These are phyloP conservation scores for Ferdinandea cuprea DNA, from an alignment of 2,888 invertebrate species.

Conservation along the genomic window DNA sequence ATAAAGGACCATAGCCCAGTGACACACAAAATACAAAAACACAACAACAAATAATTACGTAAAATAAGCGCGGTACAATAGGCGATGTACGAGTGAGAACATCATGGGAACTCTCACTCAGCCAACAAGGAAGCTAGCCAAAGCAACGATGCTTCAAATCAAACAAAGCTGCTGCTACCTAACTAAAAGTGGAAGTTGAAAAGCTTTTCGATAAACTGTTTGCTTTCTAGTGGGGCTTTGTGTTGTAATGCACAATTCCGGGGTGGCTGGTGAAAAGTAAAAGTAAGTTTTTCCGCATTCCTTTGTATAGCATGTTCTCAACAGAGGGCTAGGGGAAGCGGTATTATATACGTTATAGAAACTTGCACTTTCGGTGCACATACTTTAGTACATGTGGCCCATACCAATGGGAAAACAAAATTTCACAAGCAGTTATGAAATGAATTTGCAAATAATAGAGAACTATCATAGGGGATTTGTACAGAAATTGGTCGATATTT, in stretches of 20 bases:
- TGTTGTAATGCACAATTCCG: slow-evolving; percentile 21
- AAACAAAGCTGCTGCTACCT: background rate
- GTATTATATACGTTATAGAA: background rate
- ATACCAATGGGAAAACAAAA: slow-evolving; percentile 19
- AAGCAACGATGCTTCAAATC: slow-evolving; percentile 31
- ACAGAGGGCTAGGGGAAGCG: background rate
- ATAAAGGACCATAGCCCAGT: slow-evolving; percentile 33
- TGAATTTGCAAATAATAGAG: slow-evolving; percentile 9
- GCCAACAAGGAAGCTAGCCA: slow-evolving; percentile 34
- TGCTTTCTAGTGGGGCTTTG: slow-evolving; percentile 24
- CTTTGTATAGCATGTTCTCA: slow-evolving; percentile 3
- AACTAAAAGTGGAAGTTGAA: slow-evolving; percentile 40
- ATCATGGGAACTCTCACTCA: slow-evolving; percentile 34
- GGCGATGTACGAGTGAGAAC: slow-evolving; percentile 6
- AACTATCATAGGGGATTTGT: slow-evolving; percentile 14
- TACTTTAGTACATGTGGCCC: background rate
- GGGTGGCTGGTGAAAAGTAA: slow-evolving; percentile 39
- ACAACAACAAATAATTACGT: slow-evolving; percentile 47
- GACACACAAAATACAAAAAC: slow-evolving; percentile 48
- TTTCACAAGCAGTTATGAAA: background rate
- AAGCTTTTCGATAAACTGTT: slow-evolving; percentile 53
- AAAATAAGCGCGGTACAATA: slow-evolving; percentile 9
- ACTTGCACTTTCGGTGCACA: slow-evolving; percentile 29
- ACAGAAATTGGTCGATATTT: slow-evolving; percentile 5
- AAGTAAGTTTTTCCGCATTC: slow-evolving; percentile 28